phyloP scores from a whole-genome alignment of 2,888 invertebrate genomes.

The Stegana nigrithorax region DNA sequence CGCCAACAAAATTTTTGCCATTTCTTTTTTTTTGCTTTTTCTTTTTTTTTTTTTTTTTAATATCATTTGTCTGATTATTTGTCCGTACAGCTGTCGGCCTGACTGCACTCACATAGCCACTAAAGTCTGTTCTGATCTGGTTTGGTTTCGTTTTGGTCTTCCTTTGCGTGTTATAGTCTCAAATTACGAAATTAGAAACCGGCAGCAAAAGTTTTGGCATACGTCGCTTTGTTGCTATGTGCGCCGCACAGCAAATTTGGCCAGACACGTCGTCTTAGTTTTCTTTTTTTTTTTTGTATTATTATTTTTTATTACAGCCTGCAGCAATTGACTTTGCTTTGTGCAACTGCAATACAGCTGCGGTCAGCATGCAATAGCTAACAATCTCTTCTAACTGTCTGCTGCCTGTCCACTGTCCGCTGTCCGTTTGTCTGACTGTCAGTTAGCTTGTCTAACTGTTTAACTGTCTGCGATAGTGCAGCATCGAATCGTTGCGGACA shows the following conservation, averaged over 20 bases:
- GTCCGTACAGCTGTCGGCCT: neutral
- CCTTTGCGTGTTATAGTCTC: neutral
- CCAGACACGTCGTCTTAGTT: neutral
- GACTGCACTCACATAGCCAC: neutral
- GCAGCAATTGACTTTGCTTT: neutral
- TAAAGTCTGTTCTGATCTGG: neutral
- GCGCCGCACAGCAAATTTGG: neutral
- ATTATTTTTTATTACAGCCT: neutral
- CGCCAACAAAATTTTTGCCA: neutral
- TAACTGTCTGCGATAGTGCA: no score
- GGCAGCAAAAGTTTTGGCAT: neutral
- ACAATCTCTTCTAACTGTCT: no score
- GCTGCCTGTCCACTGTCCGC: no score
- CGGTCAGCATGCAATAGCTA: slow-evolving; percentile 6
- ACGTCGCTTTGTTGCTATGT: neutral
- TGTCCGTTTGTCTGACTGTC: no score
- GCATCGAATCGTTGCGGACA: neutral
- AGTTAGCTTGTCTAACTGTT: no score
- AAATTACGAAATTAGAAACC: slow-evolving; percentile 13
- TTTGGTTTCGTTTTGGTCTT: neutral
- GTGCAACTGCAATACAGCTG: neutral
- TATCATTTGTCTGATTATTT: no score
- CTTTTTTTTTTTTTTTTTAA: neutral
- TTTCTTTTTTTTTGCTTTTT: neutral
- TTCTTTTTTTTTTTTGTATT: neutral